Conservation (phyloP, 1,140 invertebrate species). For the Pygmarrhopalites habei region DNA sequence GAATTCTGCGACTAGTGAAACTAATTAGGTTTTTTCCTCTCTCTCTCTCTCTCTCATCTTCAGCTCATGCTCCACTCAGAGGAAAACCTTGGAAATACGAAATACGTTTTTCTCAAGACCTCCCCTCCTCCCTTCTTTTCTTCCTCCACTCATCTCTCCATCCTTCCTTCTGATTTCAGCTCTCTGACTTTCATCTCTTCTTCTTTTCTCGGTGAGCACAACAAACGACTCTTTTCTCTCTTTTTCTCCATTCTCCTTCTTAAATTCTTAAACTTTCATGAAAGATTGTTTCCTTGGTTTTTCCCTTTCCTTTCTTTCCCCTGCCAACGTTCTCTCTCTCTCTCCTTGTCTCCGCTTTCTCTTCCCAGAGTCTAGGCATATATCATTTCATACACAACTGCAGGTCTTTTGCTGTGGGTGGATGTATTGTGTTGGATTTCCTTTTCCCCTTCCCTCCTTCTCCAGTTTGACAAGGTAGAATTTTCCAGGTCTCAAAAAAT, state of each 20-base stretch:
- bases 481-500: too few species aligned
- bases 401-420: too few species aligned
- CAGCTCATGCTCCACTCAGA: too few species aligned
- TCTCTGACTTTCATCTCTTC: constrained; percentile 19
- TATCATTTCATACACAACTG: too few species aligned
- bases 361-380: too few species aligned
- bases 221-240: constrained; percentile 8
- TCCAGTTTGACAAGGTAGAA: too few species aligned
- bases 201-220: too few species aligned
- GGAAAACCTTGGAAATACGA: too few species aligned
- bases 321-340: too few species aligned
- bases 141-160: constrained; percentile 7
- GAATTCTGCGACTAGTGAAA: constrained; percentile 31
- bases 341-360: too few species aligned
- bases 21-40: constrained; percentile 28
- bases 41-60: not conserved
- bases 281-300: constrained; percentile 26
- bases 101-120: too few species aligned
- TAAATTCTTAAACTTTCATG: constrained; percentile 25
- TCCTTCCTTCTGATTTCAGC: too few species aligned
- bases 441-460: not conserved
- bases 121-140: not conserved
- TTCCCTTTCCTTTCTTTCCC: not conserved
- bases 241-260: constrained; percentile 19
- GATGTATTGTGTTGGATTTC: not conserved